These are phyloP conservation scores for Mesoclemmys tuberculata DNA, from an alignment of 2,113 vertebrate genomes.

Conservation along the genomic window DNA sequence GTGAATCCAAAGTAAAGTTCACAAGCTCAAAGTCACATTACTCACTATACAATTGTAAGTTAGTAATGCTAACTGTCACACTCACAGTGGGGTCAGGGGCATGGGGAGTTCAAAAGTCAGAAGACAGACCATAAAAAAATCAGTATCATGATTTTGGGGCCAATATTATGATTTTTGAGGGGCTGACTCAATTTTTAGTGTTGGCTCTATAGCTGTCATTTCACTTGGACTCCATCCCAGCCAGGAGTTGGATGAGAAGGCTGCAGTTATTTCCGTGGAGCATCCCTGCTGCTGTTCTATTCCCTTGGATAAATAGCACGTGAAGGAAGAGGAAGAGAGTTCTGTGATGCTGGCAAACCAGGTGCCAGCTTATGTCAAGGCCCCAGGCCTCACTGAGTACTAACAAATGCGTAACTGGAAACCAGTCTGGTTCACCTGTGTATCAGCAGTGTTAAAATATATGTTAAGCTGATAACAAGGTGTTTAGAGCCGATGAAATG, in stretches of 20 bases:
- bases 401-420: neutral
- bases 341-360: too few species aligned
- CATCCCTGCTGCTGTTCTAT: neutral
- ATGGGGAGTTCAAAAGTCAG: neutral
- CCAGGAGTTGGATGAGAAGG: neutral
- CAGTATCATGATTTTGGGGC: neutral
- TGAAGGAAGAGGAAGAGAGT: too few species aligned
- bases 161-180: too few species aligned
- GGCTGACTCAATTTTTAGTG: too few species aligned
- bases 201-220: too few species aligned
- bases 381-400: too few species aligned
- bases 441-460: neutral
- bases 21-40: neutral
- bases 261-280: neutral
- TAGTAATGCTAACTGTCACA: neutral
- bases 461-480: too few species aligned
- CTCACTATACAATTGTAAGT: neutral
- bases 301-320: neutral
- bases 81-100: neutral
- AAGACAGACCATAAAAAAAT: neutral
- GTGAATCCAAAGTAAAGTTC: conserved; percentile 44
- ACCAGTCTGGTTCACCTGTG: neutral
- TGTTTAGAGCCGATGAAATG: too few species aligned
- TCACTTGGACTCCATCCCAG: too few species aligned
- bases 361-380: too few species aligned